Evolutionary conservation across 2,797 vertebrate genomes (phyloP).

Genomic region (Manis crassicaudata): DNA sequence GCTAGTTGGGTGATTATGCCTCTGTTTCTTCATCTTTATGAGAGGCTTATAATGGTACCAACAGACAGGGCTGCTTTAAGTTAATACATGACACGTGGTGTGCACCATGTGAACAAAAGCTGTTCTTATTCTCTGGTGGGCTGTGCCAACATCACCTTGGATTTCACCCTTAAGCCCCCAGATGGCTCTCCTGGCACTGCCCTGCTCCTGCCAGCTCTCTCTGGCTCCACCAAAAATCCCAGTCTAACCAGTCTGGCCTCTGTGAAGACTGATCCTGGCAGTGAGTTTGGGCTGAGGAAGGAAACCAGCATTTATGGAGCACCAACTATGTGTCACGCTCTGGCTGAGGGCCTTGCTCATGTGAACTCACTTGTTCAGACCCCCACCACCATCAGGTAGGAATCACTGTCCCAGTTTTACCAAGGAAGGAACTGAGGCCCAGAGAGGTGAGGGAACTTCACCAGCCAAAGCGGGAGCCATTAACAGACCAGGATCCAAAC

Average conservation of each 20-base stretch:
- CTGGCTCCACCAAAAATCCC: background rate
- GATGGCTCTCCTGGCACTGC: accelerated
- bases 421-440: background rate
- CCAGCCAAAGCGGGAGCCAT: background rate
- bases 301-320: background rate
- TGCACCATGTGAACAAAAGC: background rate
- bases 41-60: too few species aligned
- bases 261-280: background rate
- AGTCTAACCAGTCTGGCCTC: background rate
- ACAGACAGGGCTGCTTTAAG: background rate
- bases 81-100: accelerated
- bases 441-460: background rate
- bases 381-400: background rate
- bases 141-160: background rate
- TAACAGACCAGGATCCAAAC: background rate
- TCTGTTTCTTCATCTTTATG: background rate
- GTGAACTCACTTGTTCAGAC: background rate
- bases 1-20: background rate
- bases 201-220: background rate
- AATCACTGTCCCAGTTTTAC: background rate
- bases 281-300: background rate
- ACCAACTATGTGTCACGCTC: background rate
- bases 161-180: background rate
- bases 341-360: background rate
- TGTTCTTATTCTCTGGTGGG: background rate